Evolutionary conservation across 2,888 invertebrate species (phyloP).

Genomic region (Rhorus exstirpatorius): DNA sequence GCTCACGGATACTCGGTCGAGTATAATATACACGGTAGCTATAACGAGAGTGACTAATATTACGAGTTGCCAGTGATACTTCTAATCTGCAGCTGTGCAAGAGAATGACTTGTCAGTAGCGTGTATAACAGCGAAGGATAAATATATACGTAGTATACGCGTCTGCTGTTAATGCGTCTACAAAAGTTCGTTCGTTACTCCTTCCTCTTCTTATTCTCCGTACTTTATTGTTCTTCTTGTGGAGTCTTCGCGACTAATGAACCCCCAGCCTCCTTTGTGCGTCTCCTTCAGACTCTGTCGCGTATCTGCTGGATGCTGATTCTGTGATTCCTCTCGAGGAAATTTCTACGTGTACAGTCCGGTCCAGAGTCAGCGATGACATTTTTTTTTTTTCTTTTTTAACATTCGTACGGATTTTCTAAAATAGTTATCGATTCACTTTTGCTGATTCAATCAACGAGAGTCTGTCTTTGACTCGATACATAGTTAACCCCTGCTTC

Average conservation of each 20-base stretch:
- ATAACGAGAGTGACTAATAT: conserved; percentile 24
- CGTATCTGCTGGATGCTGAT: conserved; percentile 57
- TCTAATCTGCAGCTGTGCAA: conserved; percentile 53
- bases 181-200: conserved; percentile 58
- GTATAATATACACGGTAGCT: conserved; percentile 1
- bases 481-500: too few relatives aligned
- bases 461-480: too few relatives aligned
- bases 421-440: too few relatives aligned
- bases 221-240: conserved; percentile 44
- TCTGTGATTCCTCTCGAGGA: conserved; percentile 40
- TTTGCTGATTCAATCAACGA: too few relatives aligned
- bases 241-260: conserved; percentile 63
- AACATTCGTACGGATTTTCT: too few relatives aligned
- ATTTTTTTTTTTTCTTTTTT: neutral
- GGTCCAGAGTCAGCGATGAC: neutral
- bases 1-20: conserved; percentile 9
- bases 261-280: conserved; percentile 66
- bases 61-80: conserved; percentile 41
- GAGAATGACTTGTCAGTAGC: conserved; percentile 31
- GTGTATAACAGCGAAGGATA: neutral
- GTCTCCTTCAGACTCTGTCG: conserved; percentile 45
- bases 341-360: conserved; percentile 34
- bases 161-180: conserved; percentile 23
- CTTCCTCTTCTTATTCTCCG: conserved; percentile 16
- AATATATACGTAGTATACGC: neutral